phyloP scores from a whole-genome alignment of 2,797 vertebrate genomes.

The Hozukius guyotensis region DNA sequence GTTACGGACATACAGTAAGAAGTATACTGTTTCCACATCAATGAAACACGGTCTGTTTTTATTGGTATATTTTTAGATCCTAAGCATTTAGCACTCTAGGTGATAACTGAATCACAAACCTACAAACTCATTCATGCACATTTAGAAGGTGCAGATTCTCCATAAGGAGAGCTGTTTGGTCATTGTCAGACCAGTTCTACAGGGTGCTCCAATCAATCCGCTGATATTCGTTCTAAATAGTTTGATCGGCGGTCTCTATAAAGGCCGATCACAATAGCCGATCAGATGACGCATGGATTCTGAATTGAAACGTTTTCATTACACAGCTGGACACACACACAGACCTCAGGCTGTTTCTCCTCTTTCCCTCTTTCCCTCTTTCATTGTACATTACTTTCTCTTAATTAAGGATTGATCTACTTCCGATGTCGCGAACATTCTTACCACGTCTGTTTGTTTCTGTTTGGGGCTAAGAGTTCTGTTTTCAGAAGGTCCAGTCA shows the following conservation, averaged over 20 bases:
- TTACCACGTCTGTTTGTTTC: not conserved
- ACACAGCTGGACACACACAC: not conserved
- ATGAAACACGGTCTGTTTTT: not conserved
- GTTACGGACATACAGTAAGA: not conserved
- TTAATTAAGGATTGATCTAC: slow-evolving; percentile 1
- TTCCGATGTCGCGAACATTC: not conserved
- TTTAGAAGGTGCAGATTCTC: not conserved
- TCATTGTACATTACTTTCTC: slow-evolving; percentile 7
- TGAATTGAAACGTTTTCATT: not conserved
- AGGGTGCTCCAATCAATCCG: not conserved
- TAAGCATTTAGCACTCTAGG: too few species aligned
- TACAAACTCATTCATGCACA: not conserved
- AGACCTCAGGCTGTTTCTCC: not conserved
- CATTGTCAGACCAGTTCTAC: not conserved
- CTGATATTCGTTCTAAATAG: not conserved
- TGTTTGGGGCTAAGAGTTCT: slow-evolving; percentile 2
- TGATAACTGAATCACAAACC: not conserved
- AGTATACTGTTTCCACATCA: not conserved
- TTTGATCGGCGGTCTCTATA: not conserved
- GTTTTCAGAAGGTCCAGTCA: slow-evolving; percentile 16
- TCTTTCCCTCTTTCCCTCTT: not conserved
- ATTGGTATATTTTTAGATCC: not conserved
- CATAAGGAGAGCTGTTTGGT: not conserved
- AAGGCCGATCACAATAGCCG: not conserved
- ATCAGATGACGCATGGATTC: not conserved